phyloP scores from a whole-genome alignment of 2,113 vertebrate genomes.

The Motacilla alba region DNA sequence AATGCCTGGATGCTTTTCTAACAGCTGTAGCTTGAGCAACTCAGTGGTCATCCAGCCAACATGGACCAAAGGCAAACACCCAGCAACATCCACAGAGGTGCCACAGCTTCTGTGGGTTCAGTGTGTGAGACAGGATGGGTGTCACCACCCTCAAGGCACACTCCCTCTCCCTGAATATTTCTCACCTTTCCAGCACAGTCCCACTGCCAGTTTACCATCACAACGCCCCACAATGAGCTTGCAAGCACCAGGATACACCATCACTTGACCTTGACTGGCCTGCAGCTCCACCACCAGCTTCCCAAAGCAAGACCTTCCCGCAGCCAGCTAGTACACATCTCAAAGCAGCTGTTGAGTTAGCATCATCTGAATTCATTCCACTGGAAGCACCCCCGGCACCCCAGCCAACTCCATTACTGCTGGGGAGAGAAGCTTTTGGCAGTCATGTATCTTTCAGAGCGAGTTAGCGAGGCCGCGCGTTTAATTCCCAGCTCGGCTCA shows the following conservation, averaged over 20 bases:
- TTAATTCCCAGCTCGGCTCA: background rate
- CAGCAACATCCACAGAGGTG: background rate
- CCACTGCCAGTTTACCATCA: background rate
- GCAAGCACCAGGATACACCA: background rate
- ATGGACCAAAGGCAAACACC: background rate
- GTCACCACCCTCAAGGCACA: background rate
- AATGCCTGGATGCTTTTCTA: background rate
- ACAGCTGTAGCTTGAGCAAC: background rate
- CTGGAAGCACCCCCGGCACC: background rate
- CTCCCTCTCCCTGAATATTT: background rate
- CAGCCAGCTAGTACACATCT: background rate
- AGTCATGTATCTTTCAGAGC: conserved; percentile 17
- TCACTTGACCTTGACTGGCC: background rate
- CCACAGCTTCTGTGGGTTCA: background rate
- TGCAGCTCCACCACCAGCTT: background rate
- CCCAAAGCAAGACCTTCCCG: background rate
- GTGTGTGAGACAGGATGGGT: background rate
- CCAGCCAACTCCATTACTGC: background rate
- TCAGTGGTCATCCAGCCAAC: background rate
- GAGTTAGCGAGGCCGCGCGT: background rate
- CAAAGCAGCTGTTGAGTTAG: background rate
- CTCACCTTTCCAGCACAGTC: background rate
- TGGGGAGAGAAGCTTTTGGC: background rate
- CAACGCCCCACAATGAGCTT: rapidly evolving
- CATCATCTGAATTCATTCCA: background rate